Evolutionary conservation across 2,113 vertebrate genomes (phyloP).

Genomic region (Lagopus muta): DNA sequence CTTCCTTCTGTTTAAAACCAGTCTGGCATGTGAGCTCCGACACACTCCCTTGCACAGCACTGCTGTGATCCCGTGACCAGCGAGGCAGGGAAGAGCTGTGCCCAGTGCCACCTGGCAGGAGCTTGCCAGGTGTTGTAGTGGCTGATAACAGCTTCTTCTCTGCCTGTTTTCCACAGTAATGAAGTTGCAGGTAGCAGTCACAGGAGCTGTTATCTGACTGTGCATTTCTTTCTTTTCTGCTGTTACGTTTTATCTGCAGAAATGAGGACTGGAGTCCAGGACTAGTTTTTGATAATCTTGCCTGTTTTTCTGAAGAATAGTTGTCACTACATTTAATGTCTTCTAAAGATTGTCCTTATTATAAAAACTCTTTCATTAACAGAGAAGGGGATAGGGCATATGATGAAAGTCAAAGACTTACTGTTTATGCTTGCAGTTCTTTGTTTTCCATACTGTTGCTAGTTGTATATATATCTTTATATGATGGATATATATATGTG

Average conservation of each 20-base stretch:
- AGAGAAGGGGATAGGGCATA: background rate
- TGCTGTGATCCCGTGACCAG: background rate
- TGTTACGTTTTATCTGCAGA: background rate
- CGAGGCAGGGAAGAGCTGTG: background rate
- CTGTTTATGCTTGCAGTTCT: background rate
- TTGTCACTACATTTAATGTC: background rate
- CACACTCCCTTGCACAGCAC: background rate
- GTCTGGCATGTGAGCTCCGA: background rate
- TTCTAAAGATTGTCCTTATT: background rate
- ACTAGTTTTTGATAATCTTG: background rate
- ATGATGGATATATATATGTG: too few relatives aligned
- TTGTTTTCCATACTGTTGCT: background rate
- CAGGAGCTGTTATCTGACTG: background rate
- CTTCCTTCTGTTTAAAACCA: background rate
- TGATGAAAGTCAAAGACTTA: background rate
- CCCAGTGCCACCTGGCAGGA: background rate
- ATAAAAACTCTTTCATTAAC: background rate
- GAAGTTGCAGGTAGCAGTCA: background rate
- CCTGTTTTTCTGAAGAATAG: background rate
- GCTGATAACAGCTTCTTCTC: slow-evolving; percentile 5
- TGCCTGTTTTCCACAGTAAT: background rate
- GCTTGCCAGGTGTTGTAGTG: background rate
- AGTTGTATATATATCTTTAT: background rate
- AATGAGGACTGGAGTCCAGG: background rate
- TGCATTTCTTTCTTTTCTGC: background rate